Percentiles rank a stretch among this genome's conserved stretches.
These are phyloP conservation scores for Magallana ariakensis DNA, from an alignment of 1,140 invertebrate species.

Conservation along the genomic window DNA sequence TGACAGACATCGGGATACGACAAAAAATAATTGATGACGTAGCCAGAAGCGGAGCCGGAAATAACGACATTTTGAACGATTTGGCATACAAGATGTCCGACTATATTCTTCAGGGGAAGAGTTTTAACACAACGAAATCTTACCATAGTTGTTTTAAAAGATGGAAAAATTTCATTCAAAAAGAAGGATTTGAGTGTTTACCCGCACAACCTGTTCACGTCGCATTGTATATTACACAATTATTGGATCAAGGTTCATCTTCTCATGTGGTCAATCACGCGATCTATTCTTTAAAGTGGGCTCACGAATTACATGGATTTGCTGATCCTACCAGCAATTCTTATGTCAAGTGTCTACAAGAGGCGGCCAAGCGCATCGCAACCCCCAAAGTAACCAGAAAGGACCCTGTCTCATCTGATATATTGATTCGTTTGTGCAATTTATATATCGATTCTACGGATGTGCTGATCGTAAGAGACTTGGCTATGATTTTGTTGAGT, in stretches of 20 bases:
- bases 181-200: background rate
- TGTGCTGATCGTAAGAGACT: too few species aligned
- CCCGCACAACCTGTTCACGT: conserved; percentile 44
- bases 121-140: conserved; percentile 14
- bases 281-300: too few species aligned
- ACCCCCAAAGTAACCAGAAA: too few species aligned
- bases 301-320: too few species aligned
- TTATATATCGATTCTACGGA: too few species aligned
- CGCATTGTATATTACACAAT: conserved; percentile 41
- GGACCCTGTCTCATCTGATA: too few species aligned
- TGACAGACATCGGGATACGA: conserved; percentile 25
- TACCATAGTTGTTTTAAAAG: conserved; percentile 26
- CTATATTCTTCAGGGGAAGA: conserved; percentile 11
- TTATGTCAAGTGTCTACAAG: too few species aligned
- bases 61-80: background rate
- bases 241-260: conserved; percentile 13
- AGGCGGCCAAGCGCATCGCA: too few species aligned
- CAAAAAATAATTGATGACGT: background rate
- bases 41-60: conserved; percentile 2
- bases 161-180: background rate
- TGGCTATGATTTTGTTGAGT: too few species aligned
- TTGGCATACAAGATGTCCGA: conserved; percentile 24
- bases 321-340: too few species aligned
- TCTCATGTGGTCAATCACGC: conserved; percentile 42
- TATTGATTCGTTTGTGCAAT: too few species aligned